Percentiles rank a stretch among this genome's conserved stretches.
phyloP scores from a whole-genome alignment of 2,797 vertebrate genomes.

The Melanotaenia boesemani region DNA sequence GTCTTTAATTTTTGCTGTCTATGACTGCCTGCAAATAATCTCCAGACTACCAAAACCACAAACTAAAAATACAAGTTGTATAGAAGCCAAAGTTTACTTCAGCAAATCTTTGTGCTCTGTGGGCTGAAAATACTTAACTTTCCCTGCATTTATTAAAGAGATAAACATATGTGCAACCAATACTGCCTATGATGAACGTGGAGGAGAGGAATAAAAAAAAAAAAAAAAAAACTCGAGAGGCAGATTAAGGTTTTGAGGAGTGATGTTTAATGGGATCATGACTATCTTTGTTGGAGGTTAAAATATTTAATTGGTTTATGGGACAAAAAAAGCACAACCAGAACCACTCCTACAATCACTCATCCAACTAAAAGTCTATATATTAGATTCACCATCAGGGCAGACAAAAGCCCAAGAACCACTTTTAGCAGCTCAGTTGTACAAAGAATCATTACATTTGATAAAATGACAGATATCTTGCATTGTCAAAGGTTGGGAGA shows the following conservation, averaged over 20 bases:
- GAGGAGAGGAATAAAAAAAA: constrained; percentile 12
- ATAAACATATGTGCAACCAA: constrained; percentile 34
- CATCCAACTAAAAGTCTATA: constrained; percentile 57
- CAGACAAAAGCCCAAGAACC: constrained; percentile 28
- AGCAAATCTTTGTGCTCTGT: constrained; percentile 45
- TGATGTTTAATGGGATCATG: constrained; percentile 72
- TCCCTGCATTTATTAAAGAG: constrained; percentile 27
- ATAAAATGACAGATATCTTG: constrained; percentile 67
- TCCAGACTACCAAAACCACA: constrained; percentile 30
- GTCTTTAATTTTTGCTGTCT: constrained; percentile 28
- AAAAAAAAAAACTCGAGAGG: constrained; percentile 41
- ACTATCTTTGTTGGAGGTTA: constrained; percentile 66
- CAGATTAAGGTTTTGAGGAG: constrained; percentile 60
- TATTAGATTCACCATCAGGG: constrained; percentile 40
- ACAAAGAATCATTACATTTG: constrained; percentile 61
- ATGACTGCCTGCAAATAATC: constrained; percentile 32
- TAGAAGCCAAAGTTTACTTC: constrained; percentile 26
- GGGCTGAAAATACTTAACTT: constrained; percentile 25
- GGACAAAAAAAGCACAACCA: constrained; percentile 70
- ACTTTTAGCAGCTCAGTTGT: constrained; percentile 44
- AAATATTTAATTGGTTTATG: constrained; percentile 62
- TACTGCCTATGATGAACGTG: not conserved
- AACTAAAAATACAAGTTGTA: constrained; percentile 28
- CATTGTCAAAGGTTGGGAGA: constrained; percentile 58
- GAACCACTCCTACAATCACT: constrained; percentile 60